Evolutionary conservation across 2,888 invertebrate genomes (phyloP).

Genomic region (Chrysodeixis includens): DNA sequence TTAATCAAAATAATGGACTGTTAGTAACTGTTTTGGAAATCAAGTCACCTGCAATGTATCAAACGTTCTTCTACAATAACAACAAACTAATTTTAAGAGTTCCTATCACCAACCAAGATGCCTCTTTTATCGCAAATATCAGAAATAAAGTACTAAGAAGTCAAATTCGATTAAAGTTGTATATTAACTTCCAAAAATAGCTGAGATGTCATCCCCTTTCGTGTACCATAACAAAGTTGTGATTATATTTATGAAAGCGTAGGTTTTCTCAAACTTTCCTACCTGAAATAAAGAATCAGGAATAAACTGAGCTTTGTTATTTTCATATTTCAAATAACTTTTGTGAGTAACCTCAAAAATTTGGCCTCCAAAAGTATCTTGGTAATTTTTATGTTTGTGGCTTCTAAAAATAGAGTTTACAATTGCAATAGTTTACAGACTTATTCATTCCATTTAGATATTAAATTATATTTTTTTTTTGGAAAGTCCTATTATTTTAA

Average conservation of each 20-base stretch:
- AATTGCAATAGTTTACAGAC: too few relatives aligned
- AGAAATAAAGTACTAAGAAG: not conserved
- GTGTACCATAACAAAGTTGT: not conserved
- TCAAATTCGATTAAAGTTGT: not conserved
- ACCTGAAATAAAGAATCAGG: not conserved
- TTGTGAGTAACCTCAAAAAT: not conserved
- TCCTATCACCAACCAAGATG: too few relatives aligned
- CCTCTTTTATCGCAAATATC: too few relatives aligned
- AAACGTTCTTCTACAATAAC: too few relatives aligned
- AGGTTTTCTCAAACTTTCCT: not conserved
- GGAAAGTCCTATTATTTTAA: too few relatives aligned
- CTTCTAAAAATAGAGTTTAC: not conserved
- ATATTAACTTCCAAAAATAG: not conserved
- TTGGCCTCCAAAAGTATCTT: not conserved
- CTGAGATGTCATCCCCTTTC: not conserved
- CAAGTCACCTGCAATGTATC: too few relatives aligned
- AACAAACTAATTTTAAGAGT: too few relatives aligned
- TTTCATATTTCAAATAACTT: not conserved
- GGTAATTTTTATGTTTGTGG: not conserved
- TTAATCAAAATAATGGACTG: not conserved
- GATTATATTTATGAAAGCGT: not conserved
- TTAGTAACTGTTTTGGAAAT: too few relatives aligned
- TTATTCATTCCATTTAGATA: too few relatives aligned
- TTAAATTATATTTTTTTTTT: too few relatives aligned
- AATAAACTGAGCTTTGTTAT: constrained; percentile 1